Evolutionary conservation across 1,140 invertebrate species (phyloP).

Genomic region (Hyposmocoma kahamanoa): DNA sequence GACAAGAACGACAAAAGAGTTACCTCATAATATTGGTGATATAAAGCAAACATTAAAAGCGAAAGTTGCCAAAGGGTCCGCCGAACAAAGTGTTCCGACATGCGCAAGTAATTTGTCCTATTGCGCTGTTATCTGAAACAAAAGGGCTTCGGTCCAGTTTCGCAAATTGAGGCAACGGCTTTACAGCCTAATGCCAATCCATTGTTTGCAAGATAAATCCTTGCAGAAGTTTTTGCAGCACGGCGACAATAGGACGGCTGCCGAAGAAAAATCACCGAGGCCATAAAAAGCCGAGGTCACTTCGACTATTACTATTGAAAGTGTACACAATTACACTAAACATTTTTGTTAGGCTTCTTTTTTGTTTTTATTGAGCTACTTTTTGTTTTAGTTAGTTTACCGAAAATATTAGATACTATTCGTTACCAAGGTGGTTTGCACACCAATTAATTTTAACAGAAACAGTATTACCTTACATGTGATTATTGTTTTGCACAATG

Average conservation of each 20-base stretch:
- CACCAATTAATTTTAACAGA: no score
- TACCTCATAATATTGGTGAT: no score
- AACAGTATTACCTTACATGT: not conserved
- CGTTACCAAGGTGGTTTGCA: no score
- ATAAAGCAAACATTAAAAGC: constrained; percentile 29
- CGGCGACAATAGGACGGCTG: constrained; percentile 33
- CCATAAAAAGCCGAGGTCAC: constrained; percentile 30
- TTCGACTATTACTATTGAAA: constrained; percentile 22
- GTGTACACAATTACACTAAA: constrained; percentile 6
- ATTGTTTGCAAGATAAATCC: constrained; percentile 45
- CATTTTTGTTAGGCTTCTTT: no score
- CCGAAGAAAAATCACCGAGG: constrained; percentile 24
- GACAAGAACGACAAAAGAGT: no score
- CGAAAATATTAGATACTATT: no score
- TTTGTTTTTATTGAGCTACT: no score
- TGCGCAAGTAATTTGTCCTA: constrained; percentile 46
- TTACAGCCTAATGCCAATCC: constrained; percentile 31
- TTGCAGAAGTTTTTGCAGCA: constrained; percentile 42
- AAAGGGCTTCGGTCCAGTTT: constrained; percentile 38
- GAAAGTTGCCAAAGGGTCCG: constrained; percentile 35
- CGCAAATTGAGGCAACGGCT: constrained; percentile 46
- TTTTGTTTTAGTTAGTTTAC: no score
- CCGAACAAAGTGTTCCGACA: constrained; percentile 42
- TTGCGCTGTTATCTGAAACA: constrained; percentile 47
- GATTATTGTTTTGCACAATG: constrained; percentile 31